phyloP scores from a whole-genome alignment of 2,888 invertebrate genomes.

The Chirona hameri region DNA sequence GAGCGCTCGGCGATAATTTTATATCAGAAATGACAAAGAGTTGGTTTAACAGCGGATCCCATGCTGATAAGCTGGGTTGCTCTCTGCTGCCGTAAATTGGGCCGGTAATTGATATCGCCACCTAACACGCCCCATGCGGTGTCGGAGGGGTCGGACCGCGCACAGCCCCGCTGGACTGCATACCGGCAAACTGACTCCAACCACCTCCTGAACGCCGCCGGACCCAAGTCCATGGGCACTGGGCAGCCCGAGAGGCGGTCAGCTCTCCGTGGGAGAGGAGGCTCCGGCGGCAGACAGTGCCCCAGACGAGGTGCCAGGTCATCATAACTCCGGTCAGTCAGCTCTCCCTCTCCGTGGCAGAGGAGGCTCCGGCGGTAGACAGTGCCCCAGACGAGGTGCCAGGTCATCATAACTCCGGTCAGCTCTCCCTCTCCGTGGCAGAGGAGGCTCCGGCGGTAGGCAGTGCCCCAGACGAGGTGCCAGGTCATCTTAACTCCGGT shows the following conservation, averaged over 20 bases:
- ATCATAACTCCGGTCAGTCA: not conserved
- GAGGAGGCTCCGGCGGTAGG: no score
- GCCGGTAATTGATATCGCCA: not conserved
- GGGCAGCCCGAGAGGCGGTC: not conserved
- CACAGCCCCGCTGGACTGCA: not conserved
- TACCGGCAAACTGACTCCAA: no score
- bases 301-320: not conserved
- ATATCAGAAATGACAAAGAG: constrained; percentile 13
- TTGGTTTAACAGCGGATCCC: constrained; percentile 5
- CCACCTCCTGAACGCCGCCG: no score
- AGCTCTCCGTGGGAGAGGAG: not conserved
- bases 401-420: not conserved
- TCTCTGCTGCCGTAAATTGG: not conserved
- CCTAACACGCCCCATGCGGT: not conserved
- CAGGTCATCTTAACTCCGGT: not conserved
- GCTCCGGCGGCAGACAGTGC: not conserved
- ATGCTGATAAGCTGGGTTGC: not conserved
- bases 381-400: no score
- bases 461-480: no score
- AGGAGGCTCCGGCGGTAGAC: no score
- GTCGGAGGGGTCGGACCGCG: not conserved
- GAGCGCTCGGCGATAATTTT: not conserved
- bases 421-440: no score
- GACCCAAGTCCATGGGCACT: not conserved
- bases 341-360: no score